Evolutionary conservation across 1,140 invertebrate species (phyloP), one percentile per base, ranked within the genome.

Genomic region (Nautilus pompilius): DNA sequence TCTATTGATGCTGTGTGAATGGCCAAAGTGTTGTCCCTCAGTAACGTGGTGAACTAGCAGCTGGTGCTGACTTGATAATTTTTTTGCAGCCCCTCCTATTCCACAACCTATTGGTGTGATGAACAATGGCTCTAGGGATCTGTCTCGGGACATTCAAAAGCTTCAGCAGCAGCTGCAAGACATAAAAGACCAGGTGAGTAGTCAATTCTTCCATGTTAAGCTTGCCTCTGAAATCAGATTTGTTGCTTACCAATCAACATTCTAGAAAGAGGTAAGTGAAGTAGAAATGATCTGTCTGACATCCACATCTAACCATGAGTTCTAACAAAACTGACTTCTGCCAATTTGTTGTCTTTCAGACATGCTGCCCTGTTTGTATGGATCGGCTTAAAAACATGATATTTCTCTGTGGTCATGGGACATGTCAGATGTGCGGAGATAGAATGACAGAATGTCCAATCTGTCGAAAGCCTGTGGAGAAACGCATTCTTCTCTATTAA

Each of bases 321-420:
- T n/a, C n/a, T n/a, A n/a, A n/a, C n/a, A n/a, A n/a, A n/a, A n/a
- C 17, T 54, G 3, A 54, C 2, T 54, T 22, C n/a, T 48, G 45
- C 8, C n/a, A 20, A 48, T 8, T 22, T 22, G 3, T 48, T 55
- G 51, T 46, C 13, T 70, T 74, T 3, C 86, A 97, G 93, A 98
- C 95, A 1, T 96, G 96, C 90, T 99, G 96, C 77, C 96, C 96
- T 3, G 94, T 98, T 51, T 99, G 96, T 83, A 87, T 98, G 85
- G 96, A 99, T 84, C 89, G 95, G 26, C 85, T 97, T 73, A 97
- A 96, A 84, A 99, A 98, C 82, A 97, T 99, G 93, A 96, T 98
- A 69, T 98, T 98, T 84, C 86, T 98, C 4, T 98, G 96, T 83
- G 96, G 96, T 8, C 96, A 99, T 83, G 95, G 95, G 57, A 93